Evolutionary conservation across 2,888 invertebrate genomes (phyloP).

Genomic region (Idaea dimidiata): DNA sequence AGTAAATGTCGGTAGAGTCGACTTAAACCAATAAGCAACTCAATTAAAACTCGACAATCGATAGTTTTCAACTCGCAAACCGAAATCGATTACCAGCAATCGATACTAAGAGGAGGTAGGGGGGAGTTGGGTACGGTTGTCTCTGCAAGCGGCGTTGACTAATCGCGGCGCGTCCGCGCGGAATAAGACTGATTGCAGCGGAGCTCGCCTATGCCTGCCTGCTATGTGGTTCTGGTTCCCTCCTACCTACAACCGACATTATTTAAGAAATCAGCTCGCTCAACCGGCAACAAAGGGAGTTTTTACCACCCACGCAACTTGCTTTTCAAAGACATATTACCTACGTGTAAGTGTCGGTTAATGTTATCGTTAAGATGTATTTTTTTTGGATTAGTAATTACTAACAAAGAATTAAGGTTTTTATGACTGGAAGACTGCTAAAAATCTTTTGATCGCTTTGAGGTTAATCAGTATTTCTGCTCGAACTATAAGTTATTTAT

Average conservation of each 20-base stretch:
- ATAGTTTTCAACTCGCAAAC: constrained; percentile 57
- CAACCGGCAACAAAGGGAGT: constrained; percentile 75
- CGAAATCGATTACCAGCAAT: constrained; percentile 73
- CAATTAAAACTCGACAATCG: constrained; percentile 52
- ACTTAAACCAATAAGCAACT: constrained; percentile 5
- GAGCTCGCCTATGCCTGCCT: constrained; percentile 74
- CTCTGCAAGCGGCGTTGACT: constrained; percentile 79
- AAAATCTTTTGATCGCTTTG: no score
- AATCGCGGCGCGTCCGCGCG: constrained; percentile 78
- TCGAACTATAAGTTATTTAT: no score
- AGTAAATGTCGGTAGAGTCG: constrained; percentile 1
- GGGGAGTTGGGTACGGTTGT: constrained; percentile 62
- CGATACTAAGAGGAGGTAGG: constrained; percentile 68
- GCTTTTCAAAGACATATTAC: constrained; percentile 59
- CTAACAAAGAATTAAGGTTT: no score
- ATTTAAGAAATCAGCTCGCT: constrained; percentile 78
- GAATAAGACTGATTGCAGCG: constrained; percentile 78
- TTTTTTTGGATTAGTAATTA: not conserved
- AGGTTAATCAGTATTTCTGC: no score
- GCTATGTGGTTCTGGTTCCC: constrained; percentile 69
- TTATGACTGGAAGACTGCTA: no score
- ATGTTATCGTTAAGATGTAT: constrained; percentile 22
- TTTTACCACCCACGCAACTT: constrained; percentile 68
- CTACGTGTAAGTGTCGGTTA: constrained; percentile 36
- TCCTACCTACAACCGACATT: constrained; percentile 77